These are phyloP conservation scores for Cromileptes altivelis DNA, from an alignment of 2,113 vertebrate genomes.

Conservation along the genomic window DNA sequence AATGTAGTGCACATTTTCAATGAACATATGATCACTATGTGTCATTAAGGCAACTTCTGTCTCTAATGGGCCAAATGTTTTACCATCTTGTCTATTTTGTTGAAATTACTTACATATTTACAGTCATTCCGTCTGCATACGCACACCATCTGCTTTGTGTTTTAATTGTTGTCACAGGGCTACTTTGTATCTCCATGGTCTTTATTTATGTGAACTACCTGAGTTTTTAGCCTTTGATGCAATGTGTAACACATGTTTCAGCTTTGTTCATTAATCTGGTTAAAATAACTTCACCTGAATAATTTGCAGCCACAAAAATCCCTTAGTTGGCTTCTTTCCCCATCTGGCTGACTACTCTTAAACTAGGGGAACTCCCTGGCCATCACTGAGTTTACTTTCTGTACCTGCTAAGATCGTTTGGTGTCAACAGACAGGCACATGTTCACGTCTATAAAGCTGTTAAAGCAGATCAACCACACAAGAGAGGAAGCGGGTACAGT, in stretches of 20 bases:
- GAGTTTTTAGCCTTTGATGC: background rate
- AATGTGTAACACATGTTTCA: background rate
- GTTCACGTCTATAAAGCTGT: background rate
- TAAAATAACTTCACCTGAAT: background rate
- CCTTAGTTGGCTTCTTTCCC: background rate
- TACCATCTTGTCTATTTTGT: background rate
- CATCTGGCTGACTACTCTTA: background rate
- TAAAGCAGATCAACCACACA: background rate
- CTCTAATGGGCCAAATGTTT: background rate
- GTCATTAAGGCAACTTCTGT: background rate
- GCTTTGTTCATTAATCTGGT: background rate
- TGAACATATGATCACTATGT: background rate
- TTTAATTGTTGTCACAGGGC: background rate
- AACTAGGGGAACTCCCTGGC: background rate
- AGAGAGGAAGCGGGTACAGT: slow-evolving; percentile 1
- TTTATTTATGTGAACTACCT: background rate
- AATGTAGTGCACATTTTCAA: too few species aligned
- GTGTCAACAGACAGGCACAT: background rate
- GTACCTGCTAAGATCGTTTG: background rate
- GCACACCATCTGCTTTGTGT: background rate
- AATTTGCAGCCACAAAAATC: background rate
- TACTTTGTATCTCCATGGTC: background rate
- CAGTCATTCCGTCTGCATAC: background rate
- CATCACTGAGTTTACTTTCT: background rate
- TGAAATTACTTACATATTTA: background rate